Percentiles rank a stretch among this genome's conserved stretches.
phyloP scores from a whole-genome alignment of 92 coral and sea anemone species.

The Meandrina meandrites region DNA sequence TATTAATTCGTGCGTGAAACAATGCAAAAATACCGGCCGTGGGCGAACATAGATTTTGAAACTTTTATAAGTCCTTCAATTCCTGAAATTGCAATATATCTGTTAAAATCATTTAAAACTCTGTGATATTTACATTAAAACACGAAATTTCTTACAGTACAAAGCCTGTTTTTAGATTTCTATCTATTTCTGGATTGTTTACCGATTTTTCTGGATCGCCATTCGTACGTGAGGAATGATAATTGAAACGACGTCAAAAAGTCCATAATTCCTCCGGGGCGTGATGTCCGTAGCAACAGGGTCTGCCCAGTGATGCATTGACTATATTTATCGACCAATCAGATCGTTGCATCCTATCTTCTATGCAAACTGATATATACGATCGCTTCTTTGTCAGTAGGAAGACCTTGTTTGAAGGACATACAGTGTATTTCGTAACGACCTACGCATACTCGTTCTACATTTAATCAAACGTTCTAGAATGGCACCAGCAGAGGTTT shows the following conservation, averaged over 20 bases:
- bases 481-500: constrained; percentile 38
- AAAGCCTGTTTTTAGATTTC: not conserved
- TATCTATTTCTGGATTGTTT: constrained; percentile 5
- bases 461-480: not conserved
- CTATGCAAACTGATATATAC: not conserved
- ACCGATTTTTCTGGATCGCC: constrained; percentile 2
- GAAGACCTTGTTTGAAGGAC: too few relatives aligned
- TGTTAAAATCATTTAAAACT: not conserved
- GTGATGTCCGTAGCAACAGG: constrained; percentile 1
- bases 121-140: not conserved
- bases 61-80: not conserved
- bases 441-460: not conserved
- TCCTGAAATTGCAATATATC: not conserved
- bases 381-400: not conserved
- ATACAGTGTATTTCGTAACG: not conserved
- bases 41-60: not conserved
- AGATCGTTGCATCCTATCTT: not conserved
- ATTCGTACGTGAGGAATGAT: constrained; percentile 14
- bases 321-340: constrained; percentile 47
- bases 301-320: not conserved
- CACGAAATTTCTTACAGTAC: not conserved
- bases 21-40: not conserved
- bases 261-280: not conserved
- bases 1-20: not conserved
- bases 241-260: not conserved